Evolutionary conservation across 2,888 invertebrate species (phyloP).

Genomic region (Athripsodes cinereus): DNA sequence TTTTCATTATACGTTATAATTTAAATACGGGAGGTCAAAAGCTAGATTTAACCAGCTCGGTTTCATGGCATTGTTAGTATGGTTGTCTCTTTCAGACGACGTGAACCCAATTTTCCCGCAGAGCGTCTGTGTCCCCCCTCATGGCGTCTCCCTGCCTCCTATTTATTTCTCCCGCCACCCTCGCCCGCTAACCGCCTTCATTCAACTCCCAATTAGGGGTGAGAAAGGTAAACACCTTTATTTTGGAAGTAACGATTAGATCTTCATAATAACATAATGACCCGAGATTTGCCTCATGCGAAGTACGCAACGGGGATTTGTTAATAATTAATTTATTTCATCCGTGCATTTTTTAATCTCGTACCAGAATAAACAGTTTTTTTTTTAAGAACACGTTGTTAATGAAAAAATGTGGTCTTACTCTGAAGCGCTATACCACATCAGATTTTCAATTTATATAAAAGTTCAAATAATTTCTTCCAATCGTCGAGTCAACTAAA

Average conservation of each 20-base stretch:
- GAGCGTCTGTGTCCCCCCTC: constrained; percentile 1
- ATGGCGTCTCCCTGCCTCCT: constrained; percentile 28
- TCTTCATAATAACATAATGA: constrained; percentile 2
- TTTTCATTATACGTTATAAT: constrained; percentile 1
- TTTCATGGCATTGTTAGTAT: neutral
- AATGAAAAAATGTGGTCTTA: too few species aligned
- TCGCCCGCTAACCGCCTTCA: constrained; percentile 22
- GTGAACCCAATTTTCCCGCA: constrained; percentile 16
- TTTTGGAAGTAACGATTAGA: constrained; percentile 1
- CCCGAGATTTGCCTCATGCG: neutral
- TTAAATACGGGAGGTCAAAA: constrained; percentile 1
- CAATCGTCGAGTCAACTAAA: too few species aligned
- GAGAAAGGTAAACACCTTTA: constrained; percentile 2
- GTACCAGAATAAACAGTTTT: too few species aligned
- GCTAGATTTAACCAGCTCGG: constrained; percentile 2
- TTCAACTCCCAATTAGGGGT: constrained; percentile 1
- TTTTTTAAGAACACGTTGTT: too few species aligned
- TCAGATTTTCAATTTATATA: too few species aligned
- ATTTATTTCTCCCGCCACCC: neutral
- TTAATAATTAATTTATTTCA: neutral
- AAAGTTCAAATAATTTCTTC: too few species aligned
- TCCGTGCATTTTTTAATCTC: too few species aligned
- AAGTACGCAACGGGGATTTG: neutral
- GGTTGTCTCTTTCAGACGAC: constrained; percentile 1
- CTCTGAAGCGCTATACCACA: too few species aligned